phyloP scores from a whole-genome alignment of 1,140 invertebrate genomes.

The Cardiocondyla obscurior region DNA sequence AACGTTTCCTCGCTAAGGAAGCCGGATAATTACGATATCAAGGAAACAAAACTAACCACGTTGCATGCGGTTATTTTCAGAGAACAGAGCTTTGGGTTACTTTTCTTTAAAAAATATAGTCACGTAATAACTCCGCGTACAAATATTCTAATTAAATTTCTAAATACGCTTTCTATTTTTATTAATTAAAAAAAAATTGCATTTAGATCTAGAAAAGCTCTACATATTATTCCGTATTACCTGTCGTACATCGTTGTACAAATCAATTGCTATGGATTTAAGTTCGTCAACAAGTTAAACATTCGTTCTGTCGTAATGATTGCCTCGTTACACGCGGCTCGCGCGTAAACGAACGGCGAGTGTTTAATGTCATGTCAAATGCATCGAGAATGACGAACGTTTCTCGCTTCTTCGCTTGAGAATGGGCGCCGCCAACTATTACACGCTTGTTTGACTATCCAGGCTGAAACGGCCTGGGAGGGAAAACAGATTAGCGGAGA shows the following conservation, averaged over 20 bases:
- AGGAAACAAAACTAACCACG: neutral
- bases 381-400: slow-evolving; percentile 28
- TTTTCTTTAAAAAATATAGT: neutral
- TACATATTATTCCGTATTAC: neutral
- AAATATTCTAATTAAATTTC: too few species aligned
- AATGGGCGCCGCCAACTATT: slow-evolving; percentile 7
- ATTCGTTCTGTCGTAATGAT: neutral
- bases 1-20: neutral
- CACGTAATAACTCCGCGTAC: neutral
- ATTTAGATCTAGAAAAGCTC: too few species aligned
- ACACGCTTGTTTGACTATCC: slow-evolving; percentile 37
- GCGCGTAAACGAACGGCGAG: slow-evolving; percentile 6
- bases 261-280: slow-evolving; percentile 18
- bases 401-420: slow-evolving; percentile 19
- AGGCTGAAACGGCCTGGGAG: neutral
- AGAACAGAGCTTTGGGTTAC: neutral
- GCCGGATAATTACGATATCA: neutral
- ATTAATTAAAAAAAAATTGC: too few species aligned
- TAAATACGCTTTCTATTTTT: too few species aligned
- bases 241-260: neutral
- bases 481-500: slow-evolving; percentile 32
- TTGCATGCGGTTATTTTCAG: neutral
- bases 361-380: slow-evolving; percentile 19
- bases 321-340: neutral
- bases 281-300: neutral